Evolutionary conservation across 2,797 vertebrate species (phyloP), one percentile per base, ranked within the genome.

Genomic region (Pelodytes ibericus): DNA sequence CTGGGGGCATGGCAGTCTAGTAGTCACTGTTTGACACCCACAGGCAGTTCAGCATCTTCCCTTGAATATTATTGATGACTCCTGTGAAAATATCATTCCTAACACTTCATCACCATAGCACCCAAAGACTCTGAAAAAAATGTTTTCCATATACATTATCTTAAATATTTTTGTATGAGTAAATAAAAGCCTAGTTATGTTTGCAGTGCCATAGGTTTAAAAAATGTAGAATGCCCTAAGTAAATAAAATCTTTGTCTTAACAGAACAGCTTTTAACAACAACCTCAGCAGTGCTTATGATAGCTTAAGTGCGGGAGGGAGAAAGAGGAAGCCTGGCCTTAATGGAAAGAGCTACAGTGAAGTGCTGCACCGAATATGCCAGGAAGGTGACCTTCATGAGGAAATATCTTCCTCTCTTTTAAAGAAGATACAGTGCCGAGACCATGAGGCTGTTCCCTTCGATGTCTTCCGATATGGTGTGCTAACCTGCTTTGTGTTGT

Each of bases 261-360:
- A 5, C 88, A 97, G 96, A 86, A 93, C 94, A 0, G 96, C 96
- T 58, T 99, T 98, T 83, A 95, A 93, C 88, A 97, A 93, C 88
- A 98, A 97, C 0, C 87, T 95, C 3, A 87, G 89, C 0, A 86
- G 94, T 57, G 95, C 97, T 4, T 98, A 94, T 0, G 94, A 97
- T 79, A 93, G 94, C 74, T 85, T 98, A 75, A 92, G 93, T 1
- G 84, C 91, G 20, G 80, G 87, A 0, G 87, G 85, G 2, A 79
- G 89, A 77, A 80, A 84, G 84, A 82, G 85, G 80, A 53, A 83
- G 62, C 70, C 85, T 0, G 95, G 95, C 0, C 90, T 97, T 29
- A 92, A 90, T 0, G 96, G 97, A 3, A 89, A 90, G 22, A 87
- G 94, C 10, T 97, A 98, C 87, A 92, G 92, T 0, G 95, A 96